phyloP scores from a whole-genome alignment of 2,888 invertebrate species.

The Kuschelorhynchus macadamiae region DNA sequence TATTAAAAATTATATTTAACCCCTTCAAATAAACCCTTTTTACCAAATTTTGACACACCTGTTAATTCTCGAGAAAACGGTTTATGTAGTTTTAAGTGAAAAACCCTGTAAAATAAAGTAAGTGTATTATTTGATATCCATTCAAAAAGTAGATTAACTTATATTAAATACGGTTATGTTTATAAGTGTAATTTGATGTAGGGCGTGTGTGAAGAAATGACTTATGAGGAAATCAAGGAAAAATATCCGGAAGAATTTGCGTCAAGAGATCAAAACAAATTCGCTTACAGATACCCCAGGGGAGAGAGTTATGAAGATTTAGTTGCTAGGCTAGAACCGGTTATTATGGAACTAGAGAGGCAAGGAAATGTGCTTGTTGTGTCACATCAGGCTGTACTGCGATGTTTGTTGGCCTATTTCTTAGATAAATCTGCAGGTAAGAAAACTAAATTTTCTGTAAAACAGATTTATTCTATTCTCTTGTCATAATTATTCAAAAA shows the following conservation, averaged over 20 bases:
- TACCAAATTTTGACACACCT: too few species aligned
- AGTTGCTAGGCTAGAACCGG: constrained; percentile 96
- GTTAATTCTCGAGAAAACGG: too few species aligned
- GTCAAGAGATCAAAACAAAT: constrained; percentile 96
- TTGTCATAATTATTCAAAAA: too few species aligned
- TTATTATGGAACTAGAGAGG: constrained; percentile 98
- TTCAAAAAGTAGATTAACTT: too few species aligned
- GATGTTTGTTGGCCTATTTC: constrained; percentile 97
- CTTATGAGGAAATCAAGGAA: constrained; percentile 95
- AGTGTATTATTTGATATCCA: too few species aligned
- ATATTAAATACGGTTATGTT: too few species aligned
- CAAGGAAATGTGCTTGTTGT: constrained; percentile 97
- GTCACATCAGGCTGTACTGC: constrained; percentile 95
- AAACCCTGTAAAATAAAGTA: too few species aligned
- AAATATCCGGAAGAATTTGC: constrained; percentile 97
- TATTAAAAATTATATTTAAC: too few species aligned
- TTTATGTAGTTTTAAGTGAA: too few species aligned
- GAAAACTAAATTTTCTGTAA: background rate
- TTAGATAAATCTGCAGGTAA: constrained; percentile 93
- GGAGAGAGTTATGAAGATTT: constrained; percentile 98
- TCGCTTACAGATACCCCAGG: constrained; percentile 91
- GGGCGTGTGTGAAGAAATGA: constrained; percentile 99
- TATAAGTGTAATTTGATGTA: too few species aligned
- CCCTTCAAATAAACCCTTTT: too few species aligned
- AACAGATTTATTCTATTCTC: too few species aligned